Conservation (phyloP, 2,797 vertebrate genomes). For the Ispidina lecontei region DNA sequence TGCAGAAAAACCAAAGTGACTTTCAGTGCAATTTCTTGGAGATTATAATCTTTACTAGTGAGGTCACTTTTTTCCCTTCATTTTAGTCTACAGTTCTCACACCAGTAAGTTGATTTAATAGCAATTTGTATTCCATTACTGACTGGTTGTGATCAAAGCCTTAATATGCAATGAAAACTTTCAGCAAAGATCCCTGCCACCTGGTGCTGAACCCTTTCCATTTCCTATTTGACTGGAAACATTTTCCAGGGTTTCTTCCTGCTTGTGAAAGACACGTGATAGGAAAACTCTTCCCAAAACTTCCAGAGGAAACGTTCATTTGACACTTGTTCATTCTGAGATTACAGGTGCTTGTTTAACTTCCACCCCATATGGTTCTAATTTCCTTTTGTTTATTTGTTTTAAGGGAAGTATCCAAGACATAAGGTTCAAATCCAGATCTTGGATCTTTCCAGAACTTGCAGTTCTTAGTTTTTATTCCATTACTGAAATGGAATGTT, state of each 20-base stretch:
- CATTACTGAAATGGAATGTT: not conserved
- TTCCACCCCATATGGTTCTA: not conserved
- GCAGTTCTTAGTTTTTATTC: not conserved
- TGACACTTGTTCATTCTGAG: not conserved
- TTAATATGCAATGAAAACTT: not conserved
- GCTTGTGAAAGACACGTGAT: fast-evolving
- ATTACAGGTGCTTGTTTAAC: not conserved
- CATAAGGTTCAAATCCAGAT: not conserved
- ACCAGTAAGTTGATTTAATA: not conserved
- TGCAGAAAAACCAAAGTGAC: not conserved
- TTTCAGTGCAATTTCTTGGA: not conserved
- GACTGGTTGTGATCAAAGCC: not conserved
- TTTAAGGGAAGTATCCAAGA: not conserved
- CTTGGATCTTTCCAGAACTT: not conserved
- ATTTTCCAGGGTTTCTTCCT: constrained; percentile 1
- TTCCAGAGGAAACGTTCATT: constrained; percentile 7
- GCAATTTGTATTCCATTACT: not conserved
- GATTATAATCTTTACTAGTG: not conserved
- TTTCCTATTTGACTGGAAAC: not conserved
- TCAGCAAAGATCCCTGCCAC: not conserved
- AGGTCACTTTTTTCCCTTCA: not conserved
- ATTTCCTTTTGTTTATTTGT: constrained; percentile 32
- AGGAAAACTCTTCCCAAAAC: constrained; percentile 2
- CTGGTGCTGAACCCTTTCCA: not conserved
- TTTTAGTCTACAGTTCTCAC: not conserved